phyloP scores from a whole-genome alignment of 2,797 vertebrate genomes.

The Cephalopachus bancanus region DNA sequence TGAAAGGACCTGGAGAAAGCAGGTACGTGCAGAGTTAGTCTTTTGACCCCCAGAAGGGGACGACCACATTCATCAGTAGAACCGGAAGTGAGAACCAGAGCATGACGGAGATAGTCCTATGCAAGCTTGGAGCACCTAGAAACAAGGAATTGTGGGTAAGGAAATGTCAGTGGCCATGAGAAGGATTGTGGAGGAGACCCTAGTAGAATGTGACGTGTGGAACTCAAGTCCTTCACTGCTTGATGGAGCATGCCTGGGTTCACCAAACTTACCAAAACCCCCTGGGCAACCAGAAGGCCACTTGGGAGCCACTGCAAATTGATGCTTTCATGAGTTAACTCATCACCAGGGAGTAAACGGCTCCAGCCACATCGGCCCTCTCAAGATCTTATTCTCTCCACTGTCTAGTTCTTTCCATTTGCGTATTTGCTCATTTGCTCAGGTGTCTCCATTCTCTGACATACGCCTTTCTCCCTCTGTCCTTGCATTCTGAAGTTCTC shows the following conservation, averaged over 20 bases:
- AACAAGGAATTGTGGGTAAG: neutral
- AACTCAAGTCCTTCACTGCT: neutral
- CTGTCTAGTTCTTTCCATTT: neutral
- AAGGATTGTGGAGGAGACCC: neutral
- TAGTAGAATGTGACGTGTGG: too few species aligned
- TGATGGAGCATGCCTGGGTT: neutral
- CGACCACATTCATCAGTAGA: neutral
- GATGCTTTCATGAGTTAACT: neutral
- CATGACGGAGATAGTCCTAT: neutral
- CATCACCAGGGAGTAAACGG: neutral
- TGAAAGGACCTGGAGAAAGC: neutral
- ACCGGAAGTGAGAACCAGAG: neutral
- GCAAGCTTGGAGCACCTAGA: accelerated
- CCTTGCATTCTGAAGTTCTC: neutral
- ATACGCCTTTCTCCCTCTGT: neutral
- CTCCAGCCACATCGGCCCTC: too few species aligned
- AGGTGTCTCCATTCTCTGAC: neutral
- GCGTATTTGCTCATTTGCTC: neutral
- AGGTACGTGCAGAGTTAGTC: accelerated
- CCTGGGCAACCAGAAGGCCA: neutral
- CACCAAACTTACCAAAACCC: neutral
- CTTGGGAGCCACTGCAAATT: neutral
- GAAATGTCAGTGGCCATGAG: neutral
- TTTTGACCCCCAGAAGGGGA: neutral
- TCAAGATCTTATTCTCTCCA: neutral